Evolutionary conservation across 2,113 vertebrate species (phyloP).

Genomic region (Pelusios castaneus): DNA sequence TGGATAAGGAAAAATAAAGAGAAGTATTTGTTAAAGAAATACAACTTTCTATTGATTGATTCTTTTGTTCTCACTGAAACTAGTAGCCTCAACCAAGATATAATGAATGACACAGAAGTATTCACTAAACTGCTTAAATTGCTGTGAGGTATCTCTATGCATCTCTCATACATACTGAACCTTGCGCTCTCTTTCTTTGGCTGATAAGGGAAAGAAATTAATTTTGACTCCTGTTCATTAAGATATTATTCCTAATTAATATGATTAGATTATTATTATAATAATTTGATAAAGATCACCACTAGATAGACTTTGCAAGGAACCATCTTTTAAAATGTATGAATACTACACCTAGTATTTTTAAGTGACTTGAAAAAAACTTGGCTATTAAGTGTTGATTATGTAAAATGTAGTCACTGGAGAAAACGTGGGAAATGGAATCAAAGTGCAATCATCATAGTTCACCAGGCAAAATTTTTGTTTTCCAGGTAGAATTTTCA

Average conservation of each 20-base stretch:
- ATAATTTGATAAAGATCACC: neutral
- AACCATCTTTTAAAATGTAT: neutral
- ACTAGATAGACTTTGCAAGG: neutral
- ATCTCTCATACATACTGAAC: neutral
- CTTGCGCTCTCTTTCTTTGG: neutral
- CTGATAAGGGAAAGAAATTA: neutral
- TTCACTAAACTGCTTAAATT: neutral
- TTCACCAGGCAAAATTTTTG: neutral
- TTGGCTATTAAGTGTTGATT: neutral
- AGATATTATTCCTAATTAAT: neutral
- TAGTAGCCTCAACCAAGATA: neutral
- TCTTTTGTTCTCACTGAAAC: neutral
- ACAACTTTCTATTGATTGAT: neutral
- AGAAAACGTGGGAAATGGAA: neutral
- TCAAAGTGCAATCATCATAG: neutral
- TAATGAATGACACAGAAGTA: neutral
- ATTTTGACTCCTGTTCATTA: neutral
- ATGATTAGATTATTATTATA: neutral
- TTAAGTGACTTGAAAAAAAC: neutral
- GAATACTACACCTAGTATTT: neutral
- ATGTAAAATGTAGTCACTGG: neutral
- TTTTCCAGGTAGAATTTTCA: neutral
- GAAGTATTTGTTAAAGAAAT: constrained; percentile 45
- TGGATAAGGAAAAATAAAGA: constrained; percentile 63
- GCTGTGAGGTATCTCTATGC: accelerated